Evolutionary conservation across 2,797 vertebrate species (phyloP).

Genomic region (Odontamblyopus lacepedii): DNA sequence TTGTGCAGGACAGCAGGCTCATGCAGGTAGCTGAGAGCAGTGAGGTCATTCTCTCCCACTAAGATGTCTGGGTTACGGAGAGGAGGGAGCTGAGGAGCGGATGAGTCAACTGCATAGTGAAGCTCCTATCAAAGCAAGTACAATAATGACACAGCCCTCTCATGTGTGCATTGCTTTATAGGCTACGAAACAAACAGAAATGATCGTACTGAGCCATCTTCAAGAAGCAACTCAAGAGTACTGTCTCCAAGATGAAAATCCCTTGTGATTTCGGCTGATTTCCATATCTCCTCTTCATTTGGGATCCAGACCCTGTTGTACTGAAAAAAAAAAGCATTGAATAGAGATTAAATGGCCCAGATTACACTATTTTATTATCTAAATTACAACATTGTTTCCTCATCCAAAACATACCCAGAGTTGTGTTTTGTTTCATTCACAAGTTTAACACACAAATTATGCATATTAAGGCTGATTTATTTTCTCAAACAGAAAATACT

Average conservation of each 20-base stretch:
- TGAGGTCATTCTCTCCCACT: slow-evolving; percentile 99
- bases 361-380: too few relatives aligned
- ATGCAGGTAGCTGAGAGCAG: slow-evolving; percentile 96
- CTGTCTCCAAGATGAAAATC: slow-evolving; percentile 82
- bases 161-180: not conserved
- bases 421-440: too few relatives aligned
- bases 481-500: too few relatives aligned
- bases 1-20: slow-evolving; percentile 97
- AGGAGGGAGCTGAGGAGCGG: slow-evolving; percentile 80
- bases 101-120: slow-evolving; percentile 77
- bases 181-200: not conserved
- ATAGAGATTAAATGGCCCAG: not conserved
- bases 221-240: slow-evolving; percentile 81
- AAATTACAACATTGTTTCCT: too few relatives aligned
- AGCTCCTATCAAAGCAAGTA: slow-evolving; percentile 75
- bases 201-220: slow-evolving; percentile 88
- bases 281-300: slow-evolving; percentile 90
- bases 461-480: too few relatives aligned
- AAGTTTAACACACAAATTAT: too few relatives aligned
- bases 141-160: slow-evolving; percentile 11
- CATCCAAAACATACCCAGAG: too few relatives aligned
- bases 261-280: slow-evolving; percentile 89
- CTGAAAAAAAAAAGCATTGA: slow-evolving; percentile 58
- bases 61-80: slow-evolving; percentile 96
- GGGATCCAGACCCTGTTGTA: slow-evolving; percentile 98